Percentiles rank a stretch among this genome's conserved stretches.
Conservation (phyloP, 1,140 invertebrate genomes). For the Galleria mellonella region DNA sequence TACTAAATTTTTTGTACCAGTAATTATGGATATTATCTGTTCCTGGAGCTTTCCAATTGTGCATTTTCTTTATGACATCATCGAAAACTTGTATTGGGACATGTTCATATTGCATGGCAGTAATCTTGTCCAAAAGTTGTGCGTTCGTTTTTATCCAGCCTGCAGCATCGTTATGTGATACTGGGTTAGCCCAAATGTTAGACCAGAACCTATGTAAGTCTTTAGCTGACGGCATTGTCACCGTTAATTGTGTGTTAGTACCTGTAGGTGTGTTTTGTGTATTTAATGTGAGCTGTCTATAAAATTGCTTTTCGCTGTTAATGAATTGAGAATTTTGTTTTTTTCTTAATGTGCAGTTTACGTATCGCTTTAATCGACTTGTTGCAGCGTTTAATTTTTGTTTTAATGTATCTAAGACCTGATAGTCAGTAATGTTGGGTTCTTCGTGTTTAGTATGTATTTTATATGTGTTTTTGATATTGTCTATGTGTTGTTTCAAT, state of each 20-base stretch:
- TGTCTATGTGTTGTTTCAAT: neutral
- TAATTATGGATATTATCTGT: too few species aligned
- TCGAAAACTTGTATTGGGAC: conserved; percentile 9
- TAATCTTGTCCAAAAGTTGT: neutral
- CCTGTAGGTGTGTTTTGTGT: too few species aligned
- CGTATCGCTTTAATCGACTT: neutral
- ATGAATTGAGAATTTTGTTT: neutral
- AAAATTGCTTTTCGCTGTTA: neutral
- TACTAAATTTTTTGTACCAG: too few species aligned
- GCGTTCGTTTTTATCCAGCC: neutral
- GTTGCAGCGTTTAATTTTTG: too few species aligned
- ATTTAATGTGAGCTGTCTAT: neutral
- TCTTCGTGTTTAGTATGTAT: neutral
- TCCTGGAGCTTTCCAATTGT: conserved; percentile 22
- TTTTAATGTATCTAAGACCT: too few species aligned
- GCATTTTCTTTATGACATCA: conserved; percentile 10
- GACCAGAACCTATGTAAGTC: neutral
- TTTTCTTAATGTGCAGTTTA: neutral
- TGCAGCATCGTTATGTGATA: neutral
- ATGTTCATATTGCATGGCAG: conserved; percentile 11
- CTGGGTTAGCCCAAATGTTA: neutral
- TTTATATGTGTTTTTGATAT: neutral
- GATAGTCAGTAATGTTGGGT: too few species aligned
- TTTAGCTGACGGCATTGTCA: neutral
- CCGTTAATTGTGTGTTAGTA: neutral